These are phyloP conservation scores for Aporophyla lueneburgensis DNA, from an alignment of 2,888 invertebrate species.

Conservation along the genomic window DNA sequence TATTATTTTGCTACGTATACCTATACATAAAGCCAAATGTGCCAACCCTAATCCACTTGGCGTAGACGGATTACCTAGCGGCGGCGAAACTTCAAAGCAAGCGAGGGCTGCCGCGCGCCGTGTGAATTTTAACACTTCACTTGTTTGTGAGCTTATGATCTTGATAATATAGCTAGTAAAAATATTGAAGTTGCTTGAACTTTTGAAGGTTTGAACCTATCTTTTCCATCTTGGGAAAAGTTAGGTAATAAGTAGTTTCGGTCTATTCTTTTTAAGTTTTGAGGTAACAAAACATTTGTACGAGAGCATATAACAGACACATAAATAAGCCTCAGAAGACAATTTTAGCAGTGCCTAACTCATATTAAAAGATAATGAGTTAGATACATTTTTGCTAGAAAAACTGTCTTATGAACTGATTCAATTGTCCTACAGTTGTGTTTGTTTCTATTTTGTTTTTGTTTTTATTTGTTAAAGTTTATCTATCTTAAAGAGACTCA, in stretches of 20 bases:
- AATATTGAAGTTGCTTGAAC: slow-evolving; percentile 55
- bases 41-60: slow-evolving; percentile 72
- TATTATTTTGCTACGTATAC: slow-evolving; percentile 60
- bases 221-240: slow-evolving; percentile 42
- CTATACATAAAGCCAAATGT: slow-evolving; percentile 25
- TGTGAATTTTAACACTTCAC: slow-evolving; percentile 76
- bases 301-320: not conserved
- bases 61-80: slow-evolving; percentile 75
- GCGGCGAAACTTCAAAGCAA: slow-evolving; percentile 80
- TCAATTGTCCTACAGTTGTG: no score
- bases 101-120: slow-evolving; percentile 74
- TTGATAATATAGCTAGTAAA: slow-evolving; percentile 66
- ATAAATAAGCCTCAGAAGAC: not conserved
- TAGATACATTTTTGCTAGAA: not conserved
- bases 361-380: no score
- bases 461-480: no score
- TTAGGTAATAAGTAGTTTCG: slow-evolving; percentile 20
- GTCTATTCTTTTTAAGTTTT: slow-evolving; percentile 26
- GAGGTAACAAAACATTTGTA: not conserved
- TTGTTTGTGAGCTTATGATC: slow-evolving; percentile 70
- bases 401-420: no score
- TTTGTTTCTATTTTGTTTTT: no score
- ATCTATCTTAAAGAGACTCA: no score
- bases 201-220: slow-evolving; percentile 38
- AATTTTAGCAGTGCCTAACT: not conserved